Conservation (phyloP, 2,113 vertebrate genomes). For the Forbesichthys papilliferus region DNA sequence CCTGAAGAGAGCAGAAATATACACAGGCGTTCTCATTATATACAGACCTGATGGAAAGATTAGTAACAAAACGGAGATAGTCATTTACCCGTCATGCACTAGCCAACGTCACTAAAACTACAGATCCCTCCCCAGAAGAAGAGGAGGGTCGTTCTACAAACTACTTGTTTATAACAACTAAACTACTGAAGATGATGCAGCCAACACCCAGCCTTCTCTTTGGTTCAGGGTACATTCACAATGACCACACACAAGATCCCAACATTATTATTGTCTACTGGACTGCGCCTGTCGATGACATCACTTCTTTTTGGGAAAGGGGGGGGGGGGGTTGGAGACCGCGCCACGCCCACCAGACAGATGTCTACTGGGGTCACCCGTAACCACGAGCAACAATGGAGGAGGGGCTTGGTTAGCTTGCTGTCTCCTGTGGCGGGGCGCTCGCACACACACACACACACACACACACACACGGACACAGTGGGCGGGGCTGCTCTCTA, state of each 20-base stretch:
- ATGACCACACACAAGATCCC: no score
- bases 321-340: no score
- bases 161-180: not conserved
- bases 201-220: no score
- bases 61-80: not conserved
- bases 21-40: constrained; percentile 59
- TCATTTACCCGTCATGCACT: not conserved
- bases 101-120: not conserved
- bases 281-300: no score
- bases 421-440: not conserved
- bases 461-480: not conserved
- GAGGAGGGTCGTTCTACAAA: not conserved
- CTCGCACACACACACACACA: not conserved
- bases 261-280: no score
- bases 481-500: constrained; percentile 45
- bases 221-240: no score
- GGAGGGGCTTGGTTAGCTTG: no score
- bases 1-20: constrained; percentile 36
- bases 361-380: no score
- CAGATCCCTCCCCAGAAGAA: not conserved
- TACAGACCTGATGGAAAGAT: constrained; percentile 43
- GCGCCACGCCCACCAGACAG: no score
- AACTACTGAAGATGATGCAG: constrained; percentile 3
- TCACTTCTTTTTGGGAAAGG: no score
- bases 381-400: no score